These are phyloP conservation scores for Trochalopteron elliotii DNA, from an alignment of 2,113 vertebrate species.

Conservation along the genomic window DNA sequence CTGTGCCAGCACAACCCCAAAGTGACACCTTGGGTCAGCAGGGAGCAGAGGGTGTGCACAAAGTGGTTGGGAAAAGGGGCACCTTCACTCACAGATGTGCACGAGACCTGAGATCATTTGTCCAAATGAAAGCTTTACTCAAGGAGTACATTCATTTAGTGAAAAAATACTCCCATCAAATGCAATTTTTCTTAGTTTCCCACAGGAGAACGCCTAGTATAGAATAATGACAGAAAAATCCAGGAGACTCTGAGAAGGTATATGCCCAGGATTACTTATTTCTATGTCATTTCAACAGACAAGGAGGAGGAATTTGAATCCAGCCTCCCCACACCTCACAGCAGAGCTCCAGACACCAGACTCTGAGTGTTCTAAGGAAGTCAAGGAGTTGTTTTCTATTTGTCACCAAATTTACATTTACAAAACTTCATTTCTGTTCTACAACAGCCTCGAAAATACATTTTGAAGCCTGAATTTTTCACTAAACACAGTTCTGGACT, in stretches of 20 bases:
- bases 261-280: not conserved
- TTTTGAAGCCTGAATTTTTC: not conserved
- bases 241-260: not conserved
- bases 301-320: not conserved
- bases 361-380: not conserved
- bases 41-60: not conserved
- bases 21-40: rapidly evolving
- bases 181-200: not conserved
- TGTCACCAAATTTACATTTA: not conserved
- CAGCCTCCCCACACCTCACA: not conserved
- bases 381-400: not conserved
- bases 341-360: not conserved
- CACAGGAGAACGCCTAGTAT: not conserved
- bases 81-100: not conserved
- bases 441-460: not conserved
- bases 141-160: not conserved
- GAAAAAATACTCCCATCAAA: not conserved
- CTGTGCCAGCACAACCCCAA: not conserved
- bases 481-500: not conserved
- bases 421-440: not conserved
- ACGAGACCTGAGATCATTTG: not conserved
- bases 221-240: not conserved
- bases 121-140: not conserved
- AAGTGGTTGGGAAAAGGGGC: not conserved
- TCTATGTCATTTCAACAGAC: not conserved